Conservation (phyloP, 2,888 invertebrate genomes). For the Tiliacea citrago region DNA sequence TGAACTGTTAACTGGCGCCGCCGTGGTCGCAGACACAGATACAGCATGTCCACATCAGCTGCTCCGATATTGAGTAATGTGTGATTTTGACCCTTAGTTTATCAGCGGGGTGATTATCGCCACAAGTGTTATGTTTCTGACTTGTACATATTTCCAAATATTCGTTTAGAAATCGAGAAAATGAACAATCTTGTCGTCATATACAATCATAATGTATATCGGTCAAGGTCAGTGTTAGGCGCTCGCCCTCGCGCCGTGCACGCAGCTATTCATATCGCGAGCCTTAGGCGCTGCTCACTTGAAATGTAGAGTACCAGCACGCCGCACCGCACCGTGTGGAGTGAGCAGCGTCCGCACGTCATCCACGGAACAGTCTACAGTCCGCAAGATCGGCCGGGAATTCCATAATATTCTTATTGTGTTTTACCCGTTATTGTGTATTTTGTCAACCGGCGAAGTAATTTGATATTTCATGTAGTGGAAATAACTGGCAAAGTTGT, state of each 20-base stretch:
- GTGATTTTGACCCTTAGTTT: conserved; percentile 45
- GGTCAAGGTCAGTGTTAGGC: conserved; percentile 61
- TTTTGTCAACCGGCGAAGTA: conserved; percentile 16
- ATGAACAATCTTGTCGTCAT: conserved; percentile 44
- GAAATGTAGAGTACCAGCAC: neutral
- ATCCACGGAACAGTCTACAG: neutral
- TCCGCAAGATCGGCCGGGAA: neutral
- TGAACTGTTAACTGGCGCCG: neutral
- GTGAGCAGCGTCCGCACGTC: neutral
- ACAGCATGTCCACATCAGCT: conserved; percentile 26
- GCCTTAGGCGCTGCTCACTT: conserved; percentile 36
- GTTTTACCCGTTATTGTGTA: conserved; percentile 13
- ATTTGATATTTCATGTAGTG: conserved; percentile 29
- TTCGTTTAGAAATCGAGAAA: conserved; percentile 26
- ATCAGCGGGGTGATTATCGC: conserved; percentile 35
- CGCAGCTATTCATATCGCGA: conserved; percentile 65
- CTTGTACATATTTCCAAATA: conserved; percentile 16
- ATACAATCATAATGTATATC: conserved; percentile 58
- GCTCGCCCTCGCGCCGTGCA: conserved; percentile 47
- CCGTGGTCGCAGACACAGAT: neutral
- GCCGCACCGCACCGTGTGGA: neutral
- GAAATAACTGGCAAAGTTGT: conserved; percentile 14
- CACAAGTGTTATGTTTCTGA: conserved; percentile 10
- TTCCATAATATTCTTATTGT: conserved; percentile 5
- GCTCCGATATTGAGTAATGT: conserved; percentile 19